These are phyloP conservation scores for Pantherophis vulpinus DNA, from an alignment of 2,797 vertebrate genomes.

Conservation along the genomic window DNA sequence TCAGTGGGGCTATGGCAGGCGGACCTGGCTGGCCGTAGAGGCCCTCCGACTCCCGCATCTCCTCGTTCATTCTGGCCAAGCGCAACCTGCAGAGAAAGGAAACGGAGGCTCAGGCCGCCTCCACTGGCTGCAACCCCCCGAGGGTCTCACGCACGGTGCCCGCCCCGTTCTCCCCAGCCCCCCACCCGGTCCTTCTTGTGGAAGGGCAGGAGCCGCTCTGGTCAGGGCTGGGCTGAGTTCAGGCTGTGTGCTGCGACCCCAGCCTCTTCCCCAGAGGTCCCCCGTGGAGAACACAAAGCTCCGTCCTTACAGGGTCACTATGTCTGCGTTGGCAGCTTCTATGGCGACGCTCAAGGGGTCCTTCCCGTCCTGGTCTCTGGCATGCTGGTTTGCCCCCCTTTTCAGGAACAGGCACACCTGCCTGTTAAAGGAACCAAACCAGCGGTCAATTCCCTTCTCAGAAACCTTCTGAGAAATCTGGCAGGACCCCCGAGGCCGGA, in stretches of 20 bases:
- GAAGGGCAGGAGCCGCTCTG: neutral
- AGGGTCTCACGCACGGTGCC: rapidly evolving
- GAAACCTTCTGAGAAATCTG: neutral
- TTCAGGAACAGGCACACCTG: constrained; percentile 98
- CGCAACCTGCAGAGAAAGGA: constrained; percentile 79
- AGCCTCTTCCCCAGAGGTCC: neutral
- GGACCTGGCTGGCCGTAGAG: constrained; percentile 97
- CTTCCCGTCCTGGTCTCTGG: constrained; percentile 90
- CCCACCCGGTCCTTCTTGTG: rapidly evolving
- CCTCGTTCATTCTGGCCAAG: constrained; percentile 98
- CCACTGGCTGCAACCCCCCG: neutral
- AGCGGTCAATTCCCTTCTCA: neutral
- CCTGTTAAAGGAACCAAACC: constrained; percentile 66
- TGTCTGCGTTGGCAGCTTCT: constrained; percentile 96
- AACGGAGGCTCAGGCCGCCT: neutral
- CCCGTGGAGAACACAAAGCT: neutral
- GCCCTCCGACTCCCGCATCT: constrained; percentile 98
- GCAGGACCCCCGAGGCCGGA: too few relatives aligned
- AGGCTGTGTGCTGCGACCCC: neutral
- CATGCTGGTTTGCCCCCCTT: constrained; percentile 96
- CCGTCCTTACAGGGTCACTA: constrained; percentile 89
- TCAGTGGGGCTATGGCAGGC: constrained; percentile 94
- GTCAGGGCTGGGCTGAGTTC: neutral
- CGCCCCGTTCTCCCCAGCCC: neutral
- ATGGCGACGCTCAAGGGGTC: constrained; percentile 91